A percentile compares a stretch with the other conserved stretches of the same genome.
phyloP scores from a whole-genome alignment of 2,113 vertebrate genomes.

The Sebastes schlegelii region DNA sequence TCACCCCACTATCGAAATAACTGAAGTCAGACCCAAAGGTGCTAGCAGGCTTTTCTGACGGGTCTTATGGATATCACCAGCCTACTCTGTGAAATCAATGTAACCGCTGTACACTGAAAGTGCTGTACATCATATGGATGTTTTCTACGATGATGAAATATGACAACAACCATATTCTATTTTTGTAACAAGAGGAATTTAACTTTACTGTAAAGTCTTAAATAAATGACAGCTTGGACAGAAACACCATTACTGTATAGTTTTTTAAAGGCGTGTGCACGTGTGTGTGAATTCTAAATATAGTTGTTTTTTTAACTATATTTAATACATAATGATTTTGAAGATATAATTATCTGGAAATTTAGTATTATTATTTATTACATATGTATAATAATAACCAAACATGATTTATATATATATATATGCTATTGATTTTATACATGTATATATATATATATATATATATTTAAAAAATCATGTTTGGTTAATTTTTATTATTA shows the following conservation, averaged over 20 bases:
- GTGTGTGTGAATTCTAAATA: not conserved
- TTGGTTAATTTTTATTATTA: too few relatives aligned
- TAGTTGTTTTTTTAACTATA: too few relatives aligned
- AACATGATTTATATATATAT: too few relatives aligned
- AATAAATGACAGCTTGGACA: constrained; percentile 84
- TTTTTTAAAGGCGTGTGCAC: constrained; percentile 48
- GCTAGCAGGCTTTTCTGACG: constrained; percentile 74
- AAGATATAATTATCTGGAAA: not conserved
- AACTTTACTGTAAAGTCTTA: constrained; percentile 84
- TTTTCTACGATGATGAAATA: constrained; percentile 83
- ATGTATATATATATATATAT: too few relatives aligned
- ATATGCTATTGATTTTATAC: too few relatives aligned
- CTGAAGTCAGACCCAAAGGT: constrained; percentile 66
- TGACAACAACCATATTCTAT: constrained; percentile 80
- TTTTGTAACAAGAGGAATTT: constrained; percentile 83
- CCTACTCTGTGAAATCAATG: constrained; percentile 75
- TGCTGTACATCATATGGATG: constrained; percentile 81
- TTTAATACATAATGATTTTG: not conserved
- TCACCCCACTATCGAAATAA: constrained; percentile 58
- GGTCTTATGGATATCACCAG: constrained; percentile 64
- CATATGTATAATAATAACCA: too few relatives aligned
- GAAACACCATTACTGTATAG: constrained; percentile 60
- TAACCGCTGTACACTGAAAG: constrained; percentile 77
- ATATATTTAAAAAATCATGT: too few relatives aligned
- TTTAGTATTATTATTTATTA: too few relatives aligned